These are phyloP conservation scores for Melieria picta DNA, from an alignment of 2,888 invertebrate species.

Conservation along the genomic window DNA sequence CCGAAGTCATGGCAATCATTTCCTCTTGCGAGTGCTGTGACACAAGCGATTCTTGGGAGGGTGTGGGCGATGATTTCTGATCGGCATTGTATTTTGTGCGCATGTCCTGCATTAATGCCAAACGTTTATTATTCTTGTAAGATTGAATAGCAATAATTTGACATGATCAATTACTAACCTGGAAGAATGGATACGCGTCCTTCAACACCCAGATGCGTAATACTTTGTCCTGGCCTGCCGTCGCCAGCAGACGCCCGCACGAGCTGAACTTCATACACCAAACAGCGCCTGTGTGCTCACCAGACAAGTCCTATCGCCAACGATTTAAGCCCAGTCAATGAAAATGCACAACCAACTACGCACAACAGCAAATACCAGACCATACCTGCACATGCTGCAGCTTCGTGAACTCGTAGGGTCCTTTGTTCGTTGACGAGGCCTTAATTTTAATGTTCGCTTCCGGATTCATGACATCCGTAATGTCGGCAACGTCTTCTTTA, in stretches of 20 bases:
- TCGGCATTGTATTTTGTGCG: conserved; percentile 93
- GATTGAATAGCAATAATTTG: background rate
- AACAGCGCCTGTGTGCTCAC: conserved; percentile 90
- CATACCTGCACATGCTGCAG: conserved; percentile 86
- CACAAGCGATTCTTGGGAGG: conserved; percentile 90
- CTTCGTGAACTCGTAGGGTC: conserved; percentile 95
- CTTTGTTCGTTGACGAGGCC: conserved; percentile 95
- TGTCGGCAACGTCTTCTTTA: conserved; percentile 86
- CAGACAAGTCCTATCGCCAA: conserved; percentile 73
- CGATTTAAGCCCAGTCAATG: background rate
- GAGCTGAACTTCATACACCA: conserved; percentile 99
- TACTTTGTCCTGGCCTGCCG: conserved; percentile 96
- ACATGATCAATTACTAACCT: conserved; percentile 66
- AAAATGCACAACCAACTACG: background rate
- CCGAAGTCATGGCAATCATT: conserved; percentile 69
- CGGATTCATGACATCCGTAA: conserved; percentile 81
- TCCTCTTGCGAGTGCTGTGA: conserved; percentile 79
- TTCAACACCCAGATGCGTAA: conserved; percentile 94
- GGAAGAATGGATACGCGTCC: conserved; percentile 90
- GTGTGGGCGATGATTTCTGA: conserved; percentile 88
- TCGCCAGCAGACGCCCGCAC: conserved; percentile 93
- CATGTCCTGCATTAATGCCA: conserved; percentile 76
- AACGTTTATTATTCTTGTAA: conserved; percentile 20
- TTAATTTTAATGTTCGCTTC: conserved; percentile 89
- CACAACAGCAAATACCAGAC: background rate